These are phyloP conservation scores for Percopsis transmontana DNA, from an alignment of 2,113 vertebrate species.

Conservation along the genomic window DNA sequence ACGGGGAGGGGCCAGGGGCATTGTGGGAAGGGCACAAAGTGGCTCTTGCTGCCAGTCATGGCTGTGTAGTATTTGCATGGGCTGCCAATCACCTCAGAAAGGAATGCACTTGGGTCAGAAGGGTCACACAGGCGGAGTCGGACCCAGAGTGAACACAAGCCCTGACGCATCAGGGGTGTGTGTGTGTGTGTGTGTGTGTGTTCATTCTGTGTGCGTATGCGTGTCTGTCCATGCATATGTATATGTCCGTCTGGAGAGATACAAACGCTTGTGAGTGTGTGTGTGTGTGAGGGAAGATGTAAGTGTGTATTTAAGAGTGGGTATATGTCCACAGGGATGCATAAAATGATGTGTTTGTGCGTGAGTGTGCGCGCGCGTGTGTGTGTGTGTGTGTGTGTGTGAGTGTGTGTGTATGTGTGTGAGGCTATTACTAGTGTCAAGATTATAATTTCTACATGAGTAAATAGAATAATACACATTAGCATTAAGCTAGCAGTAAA, in stretches of 20 bases:
- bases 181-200: not conserved
- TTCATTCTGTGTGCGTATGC: conserved; percentile 2
- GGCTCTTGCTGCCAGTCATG: conserved; percentile 82
- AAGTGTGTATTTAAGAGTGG: not conserved
- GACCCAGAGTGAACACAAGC: conserved; percentile 76
- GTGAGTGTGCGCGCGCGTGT: conserved; percentile 8
- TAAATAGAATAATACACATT: conserved; percentile 20
- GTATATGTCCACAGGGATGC: too few species aligned
- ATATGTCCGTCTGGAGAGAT: not conserved
- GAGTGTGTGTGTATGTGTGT: conserved; percentile 1
- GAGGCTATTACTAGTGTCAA: not conserved
- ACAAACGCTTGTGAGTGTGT: conserved; percentile 18
- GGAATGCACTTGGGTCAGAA: conserved; percentile 81
- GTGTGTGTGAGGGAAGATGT: not conserved
- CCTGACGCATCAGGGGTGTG: conserved; percentile 63
- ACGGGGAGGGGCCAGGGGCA: conserved; percentile 81
- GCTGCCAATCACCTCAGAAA: conserved; percentile 83
- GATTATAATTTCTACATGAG: not conserved
- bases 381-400: conserved; percentile 12
- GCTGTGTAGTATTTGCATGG: conserved; percentile 79
- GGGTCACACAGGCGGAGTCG: conserved; percentile 77
- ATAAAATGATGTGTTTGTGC: conserved; percentile 2
- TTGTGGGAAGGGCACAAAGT: conserved; percentile 82
- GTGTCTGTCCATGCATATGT: conserved; percentile 2
- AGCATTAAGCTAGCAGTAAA: conserved; percentile 2